Base-by-base conservation (phyloP, 1,140 invertebrate species). In the Calephelis nemesis region DNA sequence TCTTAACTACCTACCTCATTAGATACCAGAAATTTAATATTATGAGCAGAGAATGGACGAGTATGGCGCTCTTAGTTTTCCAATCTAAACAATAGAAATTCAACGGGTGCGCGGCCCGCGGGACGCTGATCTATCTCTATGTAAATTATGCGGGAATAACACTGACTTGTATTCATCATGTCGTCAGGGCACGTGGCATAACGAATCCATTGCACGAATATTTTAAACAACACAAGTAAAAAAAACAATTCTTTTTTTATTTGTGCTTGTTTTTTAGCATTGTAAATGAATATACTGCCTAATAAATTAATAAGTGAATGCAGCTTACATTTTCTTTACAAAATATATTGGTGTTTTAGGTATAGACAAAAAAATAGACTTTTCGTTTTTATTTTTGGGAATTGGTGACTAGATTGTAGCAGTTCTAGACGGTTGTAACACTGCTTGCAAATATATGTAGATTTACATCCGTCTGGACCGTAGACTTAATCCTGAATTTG, bases 21-120 rank as follows among this genome's bases (percentile, higher is more conserved):
- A 69, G 71, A 70, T 73, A 84, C 79, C 79, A 74, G 78, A 73
- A 78, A 83, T 83, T 79, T 83, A 87, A 89, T 87, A 86, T 89
- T 85, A 79, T 78, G 84, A 77, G 82, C 79, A 54, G 52, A 15
- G 19, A 69, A 64, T 49, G 65, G 81, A 83, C 75, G 77, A 82
- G 30, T 64, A 78, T 65, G 75, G 67, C 65, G 79, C 85, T 84
- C 87, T 89, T 90, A 88, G 85, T 91, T 91, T 91, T 91, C 88
- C 88, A 91, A 91, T 91, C 86, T 90, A 90, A 89, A 91, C 87
- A 91, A 91, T 91, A 91, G 88, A 87, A 91, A 91, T 91, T 91
- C 88, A 88, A 78, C 88, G 85, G 88, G 87, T 90, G 87, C 86
- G 70, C 84, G 81, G 71, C 87, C 85, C 87, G 73, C 74, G 88